phyloP scores from a whole-genome alignment of 1,140 invertebrate genomes.

The Drosophila sechellia region DNA sequence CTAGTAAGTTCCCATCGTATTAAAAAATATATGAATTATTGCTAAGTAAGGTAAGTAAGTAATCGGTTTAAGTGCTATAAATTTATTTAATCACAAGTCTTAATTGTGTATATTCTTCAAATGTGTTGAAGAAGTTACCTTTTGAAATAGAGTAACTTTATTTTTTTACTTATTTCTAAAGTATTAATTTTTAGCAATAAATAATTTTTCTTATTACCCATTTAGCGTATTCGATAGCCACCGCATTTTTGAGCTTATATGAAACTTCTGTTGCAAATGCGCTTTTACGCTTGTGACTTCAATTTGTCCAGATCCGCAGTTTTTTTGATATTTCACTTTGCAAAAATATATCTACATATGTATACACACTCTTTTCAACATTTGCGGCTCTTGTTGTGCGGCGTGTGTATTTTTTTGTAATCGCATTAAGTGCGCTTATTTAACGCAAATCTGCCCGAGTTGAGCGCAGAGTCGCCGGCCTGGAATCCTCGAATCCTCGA shows the following conservation, averaged over 20 bases:
- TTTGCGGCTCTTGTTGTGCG: constrained; percentile 26
- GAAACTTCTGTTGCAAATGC: constrained; percentile 77
- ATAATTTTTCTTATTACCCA: neutral
- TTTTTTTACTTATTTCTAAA: too few species aligned
- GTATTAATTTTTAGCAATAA: too few species aligned
- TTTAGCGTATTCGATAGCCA: constrained; percentile 1
- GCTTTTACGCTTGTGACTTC: constrained; percentile 82
- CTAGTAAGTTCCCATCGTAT: fast-evolving
- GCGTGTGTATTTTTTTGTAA: constrained; percentile 69
- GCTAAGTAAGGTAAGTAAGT: too few species aligned
- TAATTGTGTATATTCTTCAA: too few species aligned
- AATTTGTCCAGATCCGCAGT: constrained; percentile 45
- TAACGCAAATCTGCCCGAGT: constrained; percentile 78
- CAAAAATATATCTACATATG: constrained; percentile 17
- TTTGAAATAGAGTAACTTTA: too few species aligned
- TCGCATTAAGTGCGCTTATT: constrained; percentile 84
- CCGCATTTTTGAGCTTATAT: constrained; percentile 12
- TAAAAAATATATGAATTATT: neutral
- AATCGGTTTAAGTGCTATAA: too few species aligned
- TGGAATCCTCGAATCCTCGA: constrained; percentile 12
- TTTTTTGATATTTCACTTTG: constrained; percentile 69
- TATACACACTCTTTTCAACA: constrained; percentile 5
- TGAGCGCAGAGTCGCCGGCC: constrained; percentile 24
- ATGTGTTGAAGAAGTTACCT: too few species aligned
- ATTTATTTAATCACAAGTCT: too few species aligned